phyloP scores from a whole-genome alignment of 1,140 invertebrate genomes.

The Drosophila mauritiana region DNA sequence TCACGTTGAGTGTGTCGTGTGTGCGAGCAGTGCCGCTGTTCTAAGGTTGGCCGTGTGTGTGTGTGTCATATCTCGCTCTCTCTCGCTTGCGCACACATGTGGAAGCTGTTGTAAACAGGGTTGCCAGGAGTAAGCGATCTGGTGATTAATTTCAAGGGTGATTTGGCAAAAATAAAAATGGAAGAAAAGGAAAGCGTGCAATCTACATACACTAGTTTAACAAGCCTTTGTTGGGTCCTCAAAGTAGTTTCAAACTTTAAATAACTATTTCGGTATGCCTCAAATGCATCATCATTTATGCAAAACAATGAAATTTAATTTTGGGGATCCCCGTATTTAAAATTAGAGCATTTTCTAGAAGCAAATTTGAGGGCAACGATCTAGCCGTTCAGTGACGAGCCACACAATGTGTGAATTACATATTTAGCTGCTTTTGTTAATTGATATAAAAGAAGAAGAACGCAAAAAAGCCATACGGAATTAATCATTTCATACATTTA shows the following conservation, averaged over 20 bases:
- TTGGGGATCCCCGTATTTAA: background rate
- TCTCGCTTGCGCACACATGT: slow-evolving; percentile 68
- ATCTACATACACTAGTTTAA: background rate
- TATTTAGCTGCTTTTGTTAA: background rate
- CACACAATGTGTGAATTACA: background rate
- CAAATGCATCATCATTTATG: too few species aligned
- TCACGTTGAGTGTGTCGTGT: slow-evolving; percentile 4
- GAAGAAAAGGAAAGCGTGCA: background rate
- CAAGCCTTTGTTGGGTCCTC: background rate
- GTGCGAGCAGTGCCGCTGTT: slow-evolving; percentile 55
- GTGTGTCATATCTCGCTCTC: slow-evolving; percentile 35
- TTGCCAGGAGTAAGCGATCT: slow-evolving; percentile 50
- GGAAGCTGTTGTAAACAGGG: slow-evolving; percentile 71
- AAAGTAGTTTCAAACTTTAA: background rate
- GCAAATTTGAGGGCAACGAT: background rate
- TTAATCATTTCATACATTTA: background rate
- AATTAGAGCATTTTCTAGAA: background rate
- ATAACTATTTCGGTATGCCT: too few species aligned
- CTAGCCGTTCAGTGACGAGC: background rate
- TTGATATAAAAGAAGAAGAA: too few species aligned
- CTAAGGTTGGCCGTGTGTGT: slow-evolving; percentile 52
- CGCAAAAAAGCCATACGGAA: background rate
- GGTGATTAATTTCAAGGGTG: slow-evolving; percentile 15
- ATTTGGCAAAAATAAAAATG: background rate
- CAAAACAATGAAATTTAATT: background rate